Evolutionary conservation across 2,888 invertebrate genomes (phyloP), one percentile per base, ranked within the genome.

Genomic region (Scotopteryx bipunctaria): DNA sequence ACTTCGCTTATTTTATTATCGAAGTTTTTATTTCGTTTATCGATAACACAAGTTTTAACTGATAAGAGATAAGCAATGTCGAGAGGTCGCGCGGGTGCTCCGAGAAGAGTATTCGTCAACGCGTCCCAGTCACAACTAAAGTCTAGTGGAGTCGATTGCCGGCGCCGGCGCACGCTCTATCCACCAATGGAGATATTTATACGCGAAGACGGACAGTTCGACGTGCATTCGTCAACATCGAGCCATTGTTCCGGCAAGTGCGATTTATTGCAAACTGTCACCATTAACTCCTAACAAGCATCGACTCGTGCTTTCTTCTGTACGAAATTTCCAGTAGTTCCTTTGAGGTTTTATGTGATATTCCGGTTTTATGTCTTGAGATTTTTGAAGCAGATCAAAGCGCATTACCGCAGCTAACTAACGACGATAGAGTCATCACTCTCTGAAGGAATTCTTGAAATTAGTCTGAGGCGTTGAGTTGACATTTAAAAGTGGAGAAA

Each of bases 51-150:
- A 35, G 60, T 76, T 80, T 81, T 79, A 82, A 76, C 78, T 37
- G 49, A 46, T 53, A 53, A 49, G 56, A 45, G 86, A 86, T 86
- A 86, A 85, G 69, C 76, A 77, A 81, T 82, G 83, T 83, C 82
- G 79, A 68, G 69, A 85, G 82, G 82, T 79, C 83, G 78, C 73
- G 70, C 44, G 59, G 59, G 64, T 64, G 70, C 76, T 62, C 63
- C 63, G 83, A 79, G 81, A 67, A 80, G 85, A 85, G 86, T 73
- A 83, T 76, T 83, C 88, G 86, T 82, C 79, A 75, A 79, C 81
- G 83, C 86, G 87, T 83, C 84, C 79, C 79, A 82, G 76, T 81
- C 76, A 78, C 87, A 81, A 90, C 89, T 89, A 81, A 86, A 76
- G 79, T 69, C 68, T 71, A 66, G 69, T 67, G 69, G 69, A 67